A percentile compares a stretch with the other conserved stretches of the same genome.
phyloP scores from a whole-genome alignment of 2,113 vertebrate genomes.

The Campylomormyrus tamandua region DNA sequence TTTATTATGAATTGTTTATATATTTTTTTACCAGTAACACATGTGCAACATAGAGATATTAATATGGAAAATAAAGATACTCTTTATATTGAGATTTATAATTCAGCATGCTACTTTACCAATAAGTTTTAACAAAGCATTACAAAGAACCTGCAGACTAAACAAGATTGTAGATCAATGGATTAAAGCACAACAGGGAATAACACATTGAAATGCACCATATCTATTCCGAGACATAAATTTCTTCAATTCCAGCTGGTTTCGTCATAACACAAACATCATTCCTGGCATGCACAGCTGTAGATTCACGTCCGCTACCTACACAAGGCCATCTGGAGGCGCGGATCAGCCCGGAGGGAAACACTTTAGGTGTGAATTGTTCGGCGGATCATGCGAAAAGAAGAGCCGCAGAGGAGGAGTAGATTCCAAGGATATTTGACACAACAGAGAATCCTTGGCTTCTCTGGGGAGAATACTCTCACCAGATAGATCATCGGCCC shows the following conservation, averaged over 20 bases:
- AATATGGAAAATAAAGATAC: background rate
- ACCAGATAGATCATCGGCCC: background rate
- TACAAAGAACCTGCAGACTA: background rate
- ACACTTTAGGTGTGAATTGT: background rate
- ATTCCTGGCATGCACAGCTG: background rate
- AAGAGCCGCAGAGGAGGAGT: background rate
- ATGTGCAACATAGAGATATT: background rate
- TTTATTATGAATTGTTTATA: background rate
- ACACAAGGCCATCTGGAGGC: background rate
- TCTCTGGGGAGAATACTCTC: conserved; percentile 19
- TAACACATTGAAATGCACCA: background rate
- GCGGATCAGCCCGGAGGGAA: background rate
- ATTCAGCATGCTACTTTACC: background rate
- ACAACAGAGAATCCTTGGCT: conserved; percentile 30
- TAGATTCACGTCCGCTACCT: background rate
- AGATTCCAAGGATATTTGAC: conserved; percentile 20
- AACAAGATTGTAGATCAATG: background rate
- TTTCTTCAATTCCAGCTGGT: background rate
- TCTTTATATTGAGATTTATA: background rate
- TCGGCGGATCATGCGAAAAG: background rate
- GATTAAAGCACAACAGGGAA: background rate
- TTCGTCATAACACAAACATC: background rate
- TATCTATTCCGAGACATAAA: background rate
- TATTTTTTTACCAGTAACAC: background rate
- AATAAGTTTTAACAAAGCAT: background rate